Percentiles rank a stretch among this genome's conserved stretches.
Evolutionary conservation across 1,140 invertebrate species (phyloP).

Genomic region (Anadara kagoshimensis): DNA sequence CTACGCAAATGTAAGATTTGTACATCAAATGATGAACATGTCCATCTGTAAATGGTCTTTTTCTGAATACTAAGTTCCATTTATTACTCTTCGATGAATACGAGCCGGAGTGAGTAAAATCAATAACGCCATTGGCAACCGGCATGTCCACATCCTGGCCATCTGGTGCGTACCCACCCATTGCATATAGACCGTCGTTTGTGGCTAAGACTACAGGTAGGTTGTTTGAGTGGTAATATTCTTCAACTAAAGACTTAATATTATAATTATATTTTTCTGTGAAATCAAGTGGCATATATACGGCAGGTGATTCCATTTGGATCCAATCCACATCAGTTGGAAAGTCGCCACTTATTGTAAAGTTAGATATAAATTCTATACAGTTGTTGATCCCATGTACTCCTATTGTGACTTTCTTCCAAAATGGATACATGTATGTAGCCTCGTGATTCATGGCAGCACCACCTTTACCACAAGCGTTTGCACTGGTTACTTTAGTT

Average conservation of each 20-base stretch:
- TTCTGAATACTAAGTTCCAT: conserved; percentile 43
- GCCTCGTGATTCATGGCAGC: conserved; percentile 11
- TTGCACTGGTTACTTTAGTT: background rate
- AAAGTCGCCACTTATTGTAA: conserved; percentile 28
- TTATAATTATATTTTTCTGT: conserved; percentile 28
- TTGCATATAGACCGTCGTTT: conserved; percentile 35
- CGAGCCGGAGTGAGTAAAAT: conserved; percentile 10
- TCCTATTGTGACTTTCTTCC: conserved; percentile 30
- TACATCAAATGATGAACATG: conserved; percentile 27
- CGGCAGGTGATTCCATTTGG: conserved; percentile 45
- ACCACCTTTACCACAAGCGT: background rate
- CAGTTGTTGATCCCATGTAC: conserved; percentile 19
- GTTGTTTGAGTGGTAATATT: conserved; percentile 8
- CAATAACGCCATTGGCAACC: conserved; percentile 18
- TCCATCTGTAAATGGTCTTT: conserved; percentile 24
- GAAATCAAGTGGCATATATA: conserved; percentile 48
- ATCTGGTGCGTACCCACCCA: conserved; percentile 40
- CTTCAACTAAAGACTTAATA: conserved; percentile 7
- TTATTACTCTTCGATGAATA: conserved; percentile 28
- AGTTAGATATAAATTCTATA: conserved; percentile 32
- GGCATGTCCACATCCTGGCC: conserved; percentile 36
- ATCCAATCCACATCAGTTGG: conserved; percentile 23
- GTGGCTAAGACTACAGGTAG: conserved; percentile 37
- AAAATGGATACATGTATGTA: conserved; percentile 28
- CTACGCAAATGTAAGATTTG: conserved; percentile 38